Base-by-base conservation (phyloP, 2,888 invertebrate species). In the Leptinotarsa rubiginosa region DNA sequence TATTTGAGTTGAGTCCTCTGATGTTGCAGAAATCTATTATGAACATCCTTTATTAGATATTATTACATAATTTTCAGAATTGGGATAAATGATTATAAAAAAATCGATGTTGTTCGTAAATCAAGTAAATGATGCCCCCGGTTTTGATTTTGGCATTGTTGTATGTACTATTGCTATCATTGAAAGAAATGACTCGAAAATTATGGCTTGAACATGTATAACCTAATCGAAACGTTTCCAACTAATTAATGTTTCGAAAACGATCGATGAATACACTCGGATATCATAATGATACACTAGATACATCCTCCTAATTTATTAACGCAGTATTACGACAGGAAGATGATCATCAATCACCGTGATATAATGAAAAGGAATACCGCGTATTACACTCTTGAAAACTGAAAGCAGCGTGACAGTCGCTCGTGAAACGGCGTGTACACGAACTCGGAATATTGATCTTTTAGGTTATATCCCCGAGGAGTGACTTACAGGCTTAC, bases 401-500 rank as follows among this genome's bases (percentile, higher is more conserved):
- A 69, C 67, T 72, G 65, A 49, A 69, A 69, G 18, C 47, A 67
- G 56, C 47, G 49, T 65, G 74, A 56, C 66, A 66, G 71, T 72
- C 74, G 73, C 71, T 78, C 77, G 75, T 65, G 67, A 74, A 74
- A 64, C 73, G 69, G 73, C 75, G 78, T 74, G 79, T 79, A 77
- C 75, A 82, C 83, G 80, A 78, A 79, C 78, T 80, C 81, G 78
- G 80, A 83, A 84, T 86, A 86, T 86, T 85, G 86, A 86, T 86
- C 85, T 85, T 86, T 84, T 84, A 84, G 85, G 85, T 86, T 86
- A 85, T 85, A 85, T 86, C 86, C 86, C 84, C 77, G 83, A 85
- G 86, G 85, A 85, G 79, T 82, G 79, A 80, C 80, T 81, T 79
- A 15, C 47, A 47, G 18, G 52, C 41, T 68, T 79, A 81, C 79